Evolutionary conservation across 2,888 invertebrate genomes (phyloP), one percentile per base, ranked within the genome.

Genomic region (Malachius bipustulatus): DNA sequence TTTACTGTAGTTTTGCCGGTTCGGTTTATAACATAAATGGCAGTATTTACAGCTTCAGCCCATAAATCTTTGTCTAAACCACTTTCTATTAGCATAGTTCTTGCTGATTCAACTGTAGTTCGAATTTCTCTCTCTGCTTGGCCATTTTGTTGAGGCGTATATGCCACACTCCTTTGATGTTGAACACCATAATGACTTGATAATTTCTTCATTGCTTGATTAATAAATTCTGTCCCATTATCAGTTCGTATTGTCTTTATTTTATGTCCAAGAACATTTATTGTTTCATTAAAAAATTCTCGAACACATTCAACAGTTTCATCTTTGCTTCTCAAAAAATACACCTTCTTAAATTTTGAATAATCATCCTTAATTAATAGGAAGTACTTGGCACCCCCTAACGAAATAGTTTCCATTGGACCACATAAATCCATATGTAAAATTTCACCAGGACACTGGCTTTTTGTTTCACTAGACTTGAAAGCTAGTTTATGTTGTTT

Each of bases 81-180:
- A 9, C 12, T 28, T 6, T 8, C 29, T 3, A 47, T 42, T 4
- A 52, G n/a, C 42, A 54, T 41, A 12, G 43, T 39, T 34, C 55
- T 41, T 12, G 52, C 52, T 12, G 52, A 46, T 40, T 57, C 56
- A 4, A 57, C 44, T n/a, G 56, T 44, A 26, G 52, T 56, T 31
- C 54, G 42, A 39, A 50, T 60, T 36, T 57, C 52, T 8, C 55
- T 43, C 35, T 59, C 56, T 0, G 52, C 51, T 34, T 44, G 40
- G 2, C 57, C 55, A 42, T 62, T 63, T 42, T 60, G 56, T 41
- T 57, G 15, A 11, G 58, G 56, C 9, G 54, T 54, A 38, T 54
- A 55, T 3, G 46, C 37, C 1, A 50, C 49, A 4, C 47, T 46
- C 38, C 32, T 48, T 41, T 54, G 50, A 30, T 54, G 52, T 16